A percentile compares a stretch with the other conserved stretches of the same genome.
These are phyloP conservation scores for Cerceris ruficornis DNA, from an alignment of 2,888 invertebrate species.

Conservation along the genomic window DNA sequence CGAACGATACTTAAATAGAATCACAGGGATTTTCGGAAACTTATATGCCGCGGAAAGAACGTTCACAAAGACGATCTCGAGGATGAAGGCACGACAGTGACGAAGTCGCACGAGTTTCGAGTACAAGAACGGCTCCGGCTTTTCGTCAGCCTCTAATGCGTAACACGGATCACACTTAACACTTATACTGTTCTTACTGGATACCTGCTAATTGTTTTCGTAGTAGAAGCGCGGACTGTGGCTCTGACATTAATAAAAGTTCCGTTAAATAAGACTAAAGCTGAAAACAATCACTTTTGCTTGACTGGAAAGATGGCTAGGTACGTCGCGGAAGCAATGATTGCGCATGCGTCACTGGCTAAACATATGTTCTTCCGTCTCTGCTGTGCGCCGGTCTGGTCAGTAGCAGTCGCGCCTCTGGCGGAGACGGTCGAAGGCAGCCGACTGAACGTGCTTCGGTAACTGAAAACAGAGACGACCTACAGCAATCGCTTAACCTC, in stretches of 20 bases:
- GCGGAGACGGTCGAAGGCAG: background rate
- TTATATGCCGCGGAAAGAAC: slow-evolving; percentile 26
- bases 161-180: slow-evolving; percentile 56
- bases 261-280: slow-evolving; percentile 89
- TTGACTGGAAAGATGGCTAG: slow-evolving; percentile 88
- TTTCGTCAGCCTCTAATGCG: slow-evolving; percentile 53
- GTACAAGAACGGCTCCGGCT: slow-evolving; percentile 79
- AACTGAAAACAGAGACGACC: too few relatives aligned
- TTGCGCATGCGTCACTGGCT: slow-evolving; percentile 78
- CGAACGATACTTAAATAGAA: slow-evolving; percentile 14
- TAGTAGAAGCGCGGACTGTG: slow-evolving; percentile 96
- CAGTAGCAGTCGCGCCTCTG: slow-evolving; percentile 13
- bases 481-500: too few relatives aligned
- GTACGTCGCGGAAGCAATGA: slow-evolving; percentile 80
- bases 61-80: slow-evolving; percentile 45
- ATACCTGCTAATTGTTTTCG: slow-evolving; percentile 97
- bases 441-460: too few relatives aligned
- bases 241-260: slow-evolving; percentile 96
- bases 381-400: slow-evolving; percentile 65
- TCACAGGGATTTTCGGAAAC: slow-evolving; percentile 16
- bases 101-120: slow-evolving; percentile 80
- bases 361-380: slow-evolving; percentile 81
- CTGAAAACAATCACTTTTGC: slow-evolving; percentile 88
- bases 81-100: slow-evolving; percentile 50
- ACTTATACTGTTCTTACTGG: slow-evolving; percentile 55